Evolutionary conservation across 2,797 vertebrate genomes (phyloP).

Genomic region (Kryptolebias ocellatus): DNA sequence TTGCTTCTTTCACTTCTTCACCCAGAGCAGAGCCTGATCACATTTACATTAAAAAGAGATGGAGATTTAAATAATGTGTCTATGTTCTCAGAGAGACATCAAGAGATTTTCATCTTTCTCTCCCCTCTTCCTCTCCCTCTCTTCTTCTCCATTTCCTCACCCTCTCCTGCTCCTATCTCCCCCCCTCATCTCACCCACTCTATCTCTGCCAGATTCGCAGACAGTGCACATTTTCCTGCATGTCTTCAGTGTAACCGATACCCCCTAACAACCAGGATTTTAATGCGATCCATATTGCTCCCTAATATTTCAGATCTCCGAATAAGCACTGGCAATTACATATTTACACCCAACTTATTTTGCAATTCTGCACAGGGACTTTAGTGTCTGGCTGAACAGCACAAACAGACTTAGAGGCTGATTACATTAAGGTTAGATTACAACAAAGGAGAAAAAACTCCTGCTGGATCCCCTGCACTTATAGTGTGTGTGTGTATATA

Average conservation of each 20-base stretch:
- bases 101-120: conserved; percentile 93
- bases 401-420: conserved; percentile 65
- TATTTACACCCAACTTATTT: conserved; percentile 84
- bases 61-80: conserved; percentile 93
- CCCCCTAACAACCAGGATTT: conserved; percentile 82
- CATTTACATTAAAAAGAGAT: conserved; percentile 95
- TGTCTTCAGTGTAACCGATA: conserved; percentile 81
- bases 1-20: conserved; percentile 62
- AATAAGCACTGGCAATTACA: conserved; percentile 85
- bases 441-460: conserved; percentile 71
- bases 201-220: conserved; percentile 85
- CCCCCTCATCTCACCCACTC: conserved; percentile 66
- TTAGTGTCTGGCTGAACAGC: conserved; percentile 54
- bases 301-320: conserved; percentile 82
- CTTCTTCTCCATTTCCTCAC: conserved; percentile 71
- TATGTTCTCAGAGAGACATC: conserved; percentile 92
- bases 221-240: conserved; percentile 86
- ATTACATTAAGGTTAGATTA: conserved; percentile 78
- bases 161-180: conserved; percentile 63
- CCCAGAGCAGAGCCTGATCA: conserved; percentile 87
- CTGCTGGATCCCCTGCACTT: conserved; percentile 62
- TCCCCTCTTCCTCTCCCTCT: conserved; percentile 60
- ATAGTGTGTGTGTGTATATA: conserved; percentile 34
- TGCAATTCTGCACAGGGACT: conserved; percentile 77
- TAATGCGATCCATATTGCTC: conserved; percentile 83